Conservation (phyloP, 2,797 vertebrate genomes). For the Megalops cyprinoides region DNA sequence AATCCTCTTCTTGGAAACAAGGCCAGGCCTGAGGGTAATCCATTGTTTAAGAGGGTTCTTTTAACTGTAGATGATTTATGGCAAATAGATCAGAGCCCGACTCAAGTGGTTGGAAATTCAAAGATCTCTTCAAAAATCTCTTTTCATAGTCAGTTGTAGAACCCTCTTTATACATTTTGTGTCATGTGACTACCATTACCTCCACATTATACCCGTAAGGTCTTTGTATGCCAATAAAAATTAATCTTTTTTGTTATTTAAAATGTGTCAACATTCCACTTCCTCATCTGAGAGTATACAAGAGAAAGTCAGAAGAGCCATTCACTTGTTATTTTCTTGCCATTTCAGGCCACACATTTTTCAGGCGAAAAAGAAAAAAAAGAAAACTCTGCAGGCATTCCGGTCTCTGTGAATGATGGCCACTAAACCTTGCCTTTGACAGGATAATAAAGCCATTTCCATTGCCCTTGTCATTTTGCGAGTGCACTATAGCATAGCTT, state of each 20-base stretch:
- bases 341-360: not conserved
- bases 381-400: not conserved
- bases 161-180: no score
- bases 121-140: no score
- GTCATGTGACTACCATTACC: not conserved
- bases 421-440: conserved; percentile 25
- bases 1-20: no score
- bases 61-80: no score
- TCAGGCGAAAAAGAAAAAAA: not conserved
- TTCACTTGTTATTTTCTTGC: not conserved
- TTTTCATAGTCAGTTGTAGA: no score
- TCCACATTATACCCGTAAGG: no score
- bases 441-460: conserved; percentile 45
- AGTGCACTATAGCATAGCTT: conserved; percentile 41
- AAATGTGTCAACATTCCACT: not conserved
- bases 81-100: no score
- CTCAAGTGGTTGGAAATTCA: no score
- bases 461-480: conserved; percentile 45
- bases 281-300: not conserved
- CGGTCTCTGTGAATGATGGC: not conserved
- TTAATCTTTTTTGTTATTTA: not conserved
- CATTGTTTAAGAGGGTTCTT: no score
- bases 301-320: no score
- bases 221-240: not conserved
- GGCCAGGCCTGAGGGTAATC: no score